Conservation (phyloP, 2,113 vertebrate genomes). For the Tenrec ecaudatus region DNA sequence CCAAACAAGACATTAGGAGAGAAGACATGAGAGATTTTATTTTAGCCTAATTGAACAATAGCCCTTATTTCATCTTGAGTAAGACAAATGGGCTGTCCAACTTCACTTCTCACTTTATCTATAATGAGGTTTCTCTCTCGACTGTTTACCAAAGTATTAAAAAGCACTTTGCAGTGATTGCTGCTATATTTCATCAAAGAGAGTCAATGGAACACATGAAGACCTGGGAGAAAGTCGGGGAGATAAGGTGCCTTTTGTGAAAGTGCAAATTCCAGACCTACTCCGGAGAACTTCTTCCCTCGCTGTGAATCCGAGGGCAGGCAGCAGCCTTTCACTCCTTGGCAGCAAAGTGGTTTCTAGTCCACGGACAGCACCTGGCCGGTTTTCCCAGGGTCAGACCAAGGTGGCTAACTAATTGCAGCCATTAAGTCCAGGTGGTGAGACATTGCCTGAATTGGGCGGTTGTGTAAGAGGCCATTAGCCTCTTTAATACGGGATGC, state of each 20-base stretch:
- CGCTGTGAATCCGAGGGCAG: slow-evolving; percentile 26
- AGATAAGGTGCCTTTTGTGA: slow-evolving; percentile 69
- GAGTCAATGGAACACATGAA: slow-evolving; percentile 76
- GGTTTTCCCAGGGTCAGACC: slow-evolving; percentile 49
- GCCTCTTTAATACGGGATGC: background rate
- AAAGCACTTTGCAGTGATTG: slow-evolving; percentile 77
- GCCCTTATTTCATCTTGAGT: slow-evolving; percentile 75
- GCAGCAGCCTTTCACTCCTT: background rate
- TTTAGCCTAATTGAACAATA: slow-evolving; percentile 77
- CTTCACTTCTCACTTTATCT: slow-evolving; percentile 75
- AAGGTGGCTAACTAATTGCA: slow-evolving; percentile 63
- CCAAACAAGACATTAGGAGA: slow-evolving; percentile 71
- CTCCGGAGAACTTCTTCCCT: slow-evolving; percentile 34
- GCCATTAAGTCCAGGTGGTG: slow-evolving; percentile 68
- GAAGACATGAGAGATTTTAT: slow-evolving; percentile 72
- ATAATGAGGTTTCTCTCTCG: slow-evolving; percentile 77
- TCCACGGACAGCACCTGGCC: slow-evolving; percentile 18
- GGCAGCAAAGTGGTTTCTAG: slow-evolving; percentile 43
- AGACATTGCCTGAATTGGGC: slow-evolving; percentile 49
- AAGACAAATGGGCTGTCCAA: slow-evolving; percentile 77
- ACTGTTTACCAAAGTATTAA: slow-evolving; percentile 81
- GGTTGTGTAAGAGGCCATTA: slow-evolving; percentile 54
- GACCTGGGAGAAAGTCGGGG: slow-evolving; percentile 64
- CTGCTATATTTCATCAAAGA: slow-evolving; percentile 72
- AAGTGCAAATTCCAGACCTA: slow-evolving; percentile 65